phyloP scores from a whole-genome alignment of 1,140 invertebrate species.

The Stegodyphus mimosarum region DNA sequence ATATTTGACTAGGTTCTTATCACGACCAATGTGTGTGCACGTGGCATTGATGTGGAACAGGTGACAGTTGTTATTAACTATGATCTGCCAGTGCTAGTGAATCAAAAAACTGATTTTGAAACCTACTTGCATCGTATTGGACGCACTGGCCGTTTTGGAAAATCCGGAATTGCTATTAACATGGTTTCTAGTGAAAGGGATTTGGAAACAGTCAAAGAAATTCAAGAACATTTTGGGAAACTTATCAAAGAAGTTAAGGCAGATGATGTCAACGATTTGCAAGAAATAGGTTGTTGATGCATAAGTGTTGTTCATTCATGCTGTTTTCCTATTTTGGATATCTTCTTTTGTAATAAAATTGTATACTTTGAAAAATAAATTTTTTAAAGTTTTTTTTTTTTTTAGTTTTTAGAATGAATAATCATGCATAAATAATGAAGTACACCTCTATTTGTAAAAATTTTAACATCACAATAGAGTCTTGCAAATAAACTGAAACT shows the following conservation, averaged over 20 bases:
- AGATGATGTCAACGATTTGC: constrained; percentile 91
- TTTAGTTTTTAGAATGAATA: too few species aligned
- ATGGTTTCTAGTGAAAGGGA: constrained; percentile 77
- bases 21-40: constrained; percentile 83
- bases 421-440: too few species aligned
- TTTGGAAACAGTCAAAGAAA: constrained; percentile 80
- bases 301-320: too few species aligned
- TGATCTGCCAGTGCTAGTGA: constrained; percentile 88
- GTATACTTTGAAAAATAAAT: too few species aligned
- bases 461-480: too few species aligned
- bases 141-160: constrained; percentile 94
- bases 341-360: too few species aligned
- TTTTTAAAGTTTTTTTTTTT: too few species aligned
- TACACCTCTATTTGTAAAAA: too few species aligned
- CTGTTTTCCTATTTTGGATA: too few species aligned
- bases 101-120: constrained; percentile 85
- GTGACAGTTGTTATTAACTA: constrained; percentile 99
- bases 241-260: constrained; percentile 82
- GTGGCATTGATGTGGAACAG: constrained; percentile 96
- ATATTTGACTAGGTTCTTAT: constrained; percentile 82
- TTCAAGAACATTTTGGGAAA: constrained; percentile 88
- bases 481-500: too few species aligned
- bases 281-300: constrained; percentile 76
- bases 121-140: constrained; percentile 98
- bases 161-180: constrained; percentile 95